Evolutionary conservation across 2,888 invertebrate genomes (phyloP).

Genomic region (Cheilosia pagana): DNA sequence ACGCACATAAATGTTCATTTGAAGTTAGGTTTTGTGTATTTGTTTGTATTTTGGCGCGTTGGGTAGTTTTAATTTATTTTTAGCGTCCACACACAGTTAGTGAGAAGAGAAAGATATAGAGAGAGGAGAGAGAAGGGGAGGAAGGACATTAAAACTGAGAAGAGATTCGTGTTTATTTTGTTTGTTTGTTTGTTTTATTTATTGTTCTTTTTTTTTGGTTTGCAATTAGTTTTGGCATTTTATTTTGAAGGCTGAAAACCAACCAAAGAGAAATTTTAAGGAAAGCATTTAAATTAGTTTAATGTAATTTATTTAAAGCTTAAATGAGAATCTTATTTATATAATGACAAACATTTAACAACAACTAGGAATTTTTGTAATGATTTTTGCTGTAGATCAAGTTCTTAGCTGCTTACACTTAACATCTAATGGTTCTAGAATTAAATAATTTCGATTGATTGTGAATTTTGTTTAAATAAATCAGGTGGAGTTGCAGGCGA

Average conservation of each 20-base stretch:
- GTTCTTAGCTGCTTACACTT: constrained; percentile 17
- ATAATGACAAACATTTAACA: constrained; percentile 44
- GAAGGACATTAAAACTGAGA: constrained; percentile 58
- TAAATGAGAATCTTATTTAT: constrained; percentile 44
- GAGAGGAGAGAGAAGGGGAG: constrained; percentile 1
- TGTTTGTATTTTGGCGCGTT: constrained; percentile 19
- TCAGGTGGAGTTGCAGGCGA: background rate
- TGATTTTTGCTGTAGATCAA: constrained; percentile 36
- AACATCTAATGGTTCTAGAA: constrained; percentile 65
- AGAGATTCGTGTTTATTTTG: constrained; percentile 57
- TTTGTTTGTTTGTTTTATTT: background rate
- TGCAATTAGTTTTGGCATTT: constrained; percentile 68
- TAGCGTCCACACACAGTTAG: constrained; percentile 65
- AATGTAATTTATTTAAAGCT: constrained; percentile 35
- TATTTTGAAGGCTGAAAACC: constrained; percentile 72
- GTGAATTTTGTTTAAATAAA: background rate
- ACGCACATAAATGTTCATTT: constrained; percentile 22
- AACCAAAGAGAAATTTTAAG: constrained; percentile 74
- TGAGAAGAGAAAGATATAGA: constrained; percentile 58
- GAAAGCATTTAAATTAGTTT: constrained; percentile 71
- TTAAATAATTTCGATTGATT: constrained; percentile 3
- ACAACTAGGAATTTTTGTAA: background rate
- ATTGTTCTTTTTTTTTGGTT: constrained; percentile 57
- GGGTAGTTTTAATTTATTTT: constrained; percentile 17
- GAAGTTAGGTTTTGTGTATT: constrained; percentile 2